phyloP scores from a whole-genome alignment of 2,113 vertebrate genomes.

The Heterotilapia buettikoferi region DNA sequence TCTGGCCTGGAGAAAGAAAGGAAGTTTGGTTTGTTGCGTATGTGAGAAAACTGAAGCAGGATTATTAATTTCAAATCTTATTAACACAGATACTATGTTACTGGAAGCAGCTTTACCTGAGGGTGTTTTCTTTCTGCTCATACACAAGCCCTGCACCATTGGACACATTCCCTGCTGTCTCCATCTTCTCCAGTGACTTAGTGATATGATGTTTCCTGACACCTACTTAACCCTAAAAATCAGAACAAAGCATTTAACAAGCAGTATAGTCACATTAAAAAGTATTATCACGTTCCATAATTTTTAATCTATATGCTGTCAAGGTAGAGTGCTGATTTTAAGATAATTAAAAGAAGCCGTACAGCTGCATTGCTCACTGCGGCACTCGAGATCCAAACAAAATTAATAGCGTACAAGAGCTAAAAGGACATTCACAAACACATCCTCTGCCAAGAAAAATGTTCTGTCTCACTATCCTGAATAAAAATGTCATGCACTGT shows the following conservation, averaged over 20 bases:
- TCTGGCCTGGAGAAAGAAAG: conserved; percentile 66
- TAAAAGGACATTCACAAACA: not conserved
- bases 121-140: conserved; percentile 31
- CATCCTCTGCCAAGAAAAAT: not conserved
- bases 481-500: not conserved
- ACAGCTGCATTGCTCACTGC: not conserved
- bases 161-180: conserved; percentile 9
- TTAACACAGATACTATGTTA: not conserved
- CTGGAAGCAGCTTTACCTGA: conserved; percentile 31
- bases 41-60: not conserved
- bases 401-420: not conserved
- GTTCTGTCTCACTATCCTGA: not conserved
- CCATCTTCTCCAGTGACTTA: conserved; percentile 51
- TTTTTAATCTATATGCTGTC: not conserved
- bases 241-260: not conserved
- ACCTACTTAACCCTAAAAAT: not conserved
- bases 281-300: not conserved
- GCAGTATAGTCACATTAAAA: not conserved
- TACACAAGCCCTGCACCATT: conserved; percentile 46
- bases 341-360: not conserved
- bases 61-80: not conserved
- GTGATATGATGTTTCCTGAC: not conserved
- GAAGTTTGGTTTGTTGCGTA: not conserved
- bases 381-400: not conserved
- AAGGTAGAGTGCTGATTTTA: not conserved